These are phyloP conservation scores for Hemaris fuciformis DNA, from an alignment of 2,888 invertebrate species.

Conservation along the genomic window DNA sequence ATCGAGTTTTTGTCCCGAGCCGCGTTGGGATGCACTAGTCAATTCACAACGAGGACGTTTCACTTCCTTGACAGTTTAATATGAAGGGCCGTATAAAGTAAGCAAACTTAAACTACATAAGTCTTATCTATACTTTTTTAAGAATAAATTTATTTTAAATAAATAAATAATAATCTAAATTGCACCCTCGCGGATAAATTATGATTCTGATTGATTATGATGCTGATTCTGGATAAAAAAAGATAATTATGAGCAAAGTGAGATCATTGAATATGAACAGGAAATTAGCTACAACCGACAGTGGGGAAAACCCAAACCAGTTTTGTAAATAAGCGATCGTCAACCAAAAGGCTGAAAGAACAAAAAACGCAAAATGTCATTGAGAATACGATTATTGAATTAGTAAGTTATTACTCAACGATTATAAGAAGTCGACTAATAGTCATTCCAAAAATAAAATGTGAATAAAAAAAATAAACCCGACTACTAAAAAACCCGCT, in stretches of 20 bases:
- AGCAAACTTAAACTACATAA: no score
- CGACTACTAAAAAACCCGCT: no score
- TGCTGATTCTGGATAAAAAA: no score
- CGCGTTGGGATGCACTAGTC: conserved; percentile 42
- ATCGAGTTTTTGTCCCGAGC: conserved; percentile 59
- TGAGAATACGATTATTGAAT: not conserved
- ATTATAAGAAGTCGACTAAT: no score
- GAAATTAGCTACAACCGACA: conserved; percentile 11
- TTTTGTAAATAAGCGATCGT: not conserved
- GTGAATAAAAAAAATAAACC: no score
- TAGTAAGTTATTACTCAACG: no score
- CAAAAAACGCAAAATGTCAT: not conserved
- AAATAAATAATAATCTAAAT: no score
- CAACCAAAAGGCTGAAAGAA: not conserved
- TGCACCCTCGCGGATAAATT: no score
- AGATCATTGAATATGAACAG: not conserved
- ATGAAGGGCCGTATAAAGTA: conserved; percentile 18
- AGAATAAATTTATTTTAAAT: no score
- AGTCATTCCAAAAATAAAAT: no score
- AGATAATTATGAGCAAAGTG: not conserved
- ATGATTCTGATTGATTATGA: no score
- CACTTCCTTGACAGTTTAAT: conserved; percentile 49
- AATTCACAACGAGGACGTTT: conserved; percentile 52
- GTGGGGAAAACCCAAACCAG: conserved; percentile 10
- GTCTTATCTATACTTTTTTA: no score